These are phyloP conservation scores for Drosophila yooni DNA, from an alignment of 2,888 invertebrate genomes.

Conservation along the genomic window DNA sequence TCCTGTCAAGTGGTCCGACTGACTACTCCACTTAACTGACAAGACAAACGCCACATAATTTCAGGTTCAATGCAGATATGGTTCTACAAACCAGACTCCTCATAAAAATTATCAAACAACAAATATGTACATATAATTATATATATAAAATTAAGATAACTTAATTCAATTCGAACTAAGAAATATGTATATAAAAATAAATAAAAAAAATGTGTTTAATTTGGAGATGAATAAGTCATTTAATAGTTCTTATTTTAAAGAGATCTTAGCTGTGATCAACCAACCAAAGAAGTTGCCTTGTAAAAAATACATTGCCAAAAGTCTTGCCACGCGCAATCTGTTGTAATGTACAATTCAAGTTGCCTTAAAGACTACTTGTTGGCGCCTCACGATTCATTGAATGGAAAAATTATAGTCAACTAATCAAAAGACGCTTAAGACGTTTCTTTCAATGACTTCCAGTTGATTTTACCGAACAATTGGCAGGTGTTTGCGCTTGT, in stretches of 20 bases:
- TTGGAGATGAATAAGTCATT: background rate
- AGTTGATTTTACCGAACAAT: slow-evolving; percentile 45
- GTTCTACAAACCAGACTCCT: background rate
- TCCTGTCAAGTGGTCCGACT: slow-evolving; percentile 61
- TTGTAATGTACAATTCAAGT: slow-evolving; percentile 1
- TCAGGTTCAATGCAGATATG: slow-evolving; percentile 67
- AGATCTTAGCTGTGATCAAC: background rate
- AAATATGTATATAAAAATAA: no score
- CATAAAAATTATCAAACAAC: background rate
- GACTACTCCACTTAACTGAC: slow-evolving; percentile 62
- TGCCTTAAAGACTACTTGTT: slow-evolving; percentile 12
- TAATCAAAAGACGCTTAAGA: slow-evolving; percentile 71
- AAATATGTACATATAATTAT: background rate
- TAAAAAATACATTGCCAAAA: background rate
- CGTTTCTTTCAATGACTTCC: slow-evolving; percentile 30
- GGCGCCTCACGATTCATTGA: slow-evolving; percentile 78
- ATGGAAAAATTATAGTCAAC: slow-evolving; percentile 83
- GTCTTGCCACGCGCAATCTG: background rate
- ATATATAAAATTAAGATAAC: background rate
- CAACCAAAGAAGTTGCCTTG: background rate
- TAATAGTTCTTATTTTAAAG: background rate
- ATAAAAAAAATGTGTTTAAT: background rate
- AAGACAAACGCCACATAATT: slow-evolving; percentile 69
- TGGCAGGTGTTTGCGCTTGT: slow-evolving; percentile 82
- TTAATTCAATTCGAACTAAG: background rate